These are phyloP conservation scores for Mus spretus DNA, from an alignment of 2,797 vertebrate species.

Conservation along the genomic window DNA sequence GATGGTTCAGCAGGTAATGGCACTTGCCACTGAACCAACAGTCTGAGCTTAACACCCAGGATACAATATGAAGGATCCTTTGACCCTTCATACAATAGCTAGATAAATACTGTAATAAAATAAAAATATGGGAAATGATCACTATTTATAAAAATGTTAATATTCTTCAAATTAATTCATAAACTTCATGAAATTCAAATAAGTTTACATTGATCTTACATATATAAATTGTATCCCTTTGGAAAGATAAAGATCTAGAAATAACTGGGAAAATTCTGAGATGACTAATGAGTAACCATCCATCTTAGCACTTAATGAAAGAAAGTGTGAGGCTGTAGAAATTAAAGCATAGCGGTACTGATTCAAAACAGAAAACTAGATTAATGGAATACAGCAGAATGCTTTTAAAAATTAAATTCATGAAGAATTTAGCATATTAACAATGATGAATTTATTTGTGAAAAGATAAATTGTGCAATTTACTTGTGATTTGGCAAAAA, in stretches of 20 bases:
- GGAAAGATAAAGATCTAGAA: conserved; percentile 55
- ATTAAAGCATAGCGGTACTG: conserved; percentile 11
- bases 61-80: background rate
- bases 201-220: conserved; percentile 19
- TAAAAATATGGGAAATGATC: background rate
- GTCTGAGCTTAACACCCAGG: background rate
- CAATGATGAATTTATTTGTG: conserved; percentile 55
- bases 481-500: conserved; percentile 53
- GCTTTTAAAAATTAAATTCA: conserved; percentile 44
- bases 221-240: conserved; percentile 29
- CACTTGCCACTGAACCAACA: background rate
- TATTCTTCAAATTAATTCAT: conserved; percentile 45
- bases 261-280: conserved; percentile 58
- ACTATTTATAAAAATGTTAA: conserved; percentile 42
- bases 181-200: conserved; percentile 27
- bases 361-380: conserved; percentile 47
- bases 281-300: conserved; percentile 54
- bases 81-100: background rate
- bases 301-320: conserved; percentile 57
- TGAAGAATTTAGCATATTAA: conserved; percentile 45
- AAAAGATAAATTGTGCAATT: conserved; percentile 53
- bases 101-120: background rate
- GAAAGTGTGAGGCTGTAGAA: conserved; percentile 38
- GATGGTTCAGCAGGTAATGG: background rate
- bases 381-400: conserved; percentile 43